Conservation (phyloP, 2,888 invertebrate genomes). For the Apodemia hepburni region DNA sequence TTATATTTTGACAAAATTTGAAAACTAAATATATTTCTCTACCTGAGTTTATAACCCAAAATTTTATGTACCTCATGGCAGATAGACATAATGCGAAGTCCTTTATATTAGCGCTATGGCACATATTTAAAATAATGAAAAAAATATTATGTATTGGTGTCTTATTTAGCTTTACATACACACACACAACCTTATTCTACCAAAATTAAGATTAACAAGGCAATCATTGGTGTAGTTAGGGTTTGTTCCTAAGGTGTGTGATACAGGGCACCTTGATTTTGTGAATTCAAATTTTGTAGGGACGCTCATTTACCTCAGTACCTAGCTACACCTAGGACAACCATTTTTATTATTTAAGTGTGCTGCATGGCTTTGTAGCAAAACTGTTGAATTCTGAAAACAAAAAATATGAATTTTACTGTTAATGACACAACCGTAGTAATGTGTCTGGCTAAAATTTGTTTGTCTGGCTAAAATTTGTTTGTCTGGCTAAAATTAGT, state of each 20-base stretch:
- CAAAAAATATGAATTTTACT: neutral
- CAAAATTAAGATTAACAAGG: neutral
- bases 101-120: neutral
- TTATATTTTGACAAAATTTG: too few relatives aligned
- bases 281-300: neutral
- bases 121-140: neutral
- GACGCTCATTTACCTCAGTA: neutral
- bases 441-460: too few relatives aligned
- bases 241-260: neutral
- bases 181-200: neutral
- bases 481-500: too few relatives aligned
- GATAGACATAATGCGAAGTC: neutral
- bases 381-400: slow-evolving; percentile 8
- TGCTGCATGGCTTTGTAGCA: slow-evolving; percentile 7
- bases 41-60: too few relatives aligned
- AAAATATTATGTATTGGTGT: neutral
- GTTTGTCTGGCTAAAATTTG: too few relatives aligned
- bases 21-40: too few relatives aligned
- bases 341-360: neutral
- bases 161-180: neutral
- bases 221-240: neutral
- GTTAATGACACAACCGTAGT: too few relatives aligned
- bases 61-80: neutral
- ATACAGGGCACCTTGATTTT: neutral
- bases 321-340: slow-evolving; percentile 3